A percentile compares a stretch with the other conserved stretches of the same genome.
Evolutionary conservation across 2,113 vertebrate genomes (phyloP).

Genomic region (Acrocephalus kingi): DNA sequence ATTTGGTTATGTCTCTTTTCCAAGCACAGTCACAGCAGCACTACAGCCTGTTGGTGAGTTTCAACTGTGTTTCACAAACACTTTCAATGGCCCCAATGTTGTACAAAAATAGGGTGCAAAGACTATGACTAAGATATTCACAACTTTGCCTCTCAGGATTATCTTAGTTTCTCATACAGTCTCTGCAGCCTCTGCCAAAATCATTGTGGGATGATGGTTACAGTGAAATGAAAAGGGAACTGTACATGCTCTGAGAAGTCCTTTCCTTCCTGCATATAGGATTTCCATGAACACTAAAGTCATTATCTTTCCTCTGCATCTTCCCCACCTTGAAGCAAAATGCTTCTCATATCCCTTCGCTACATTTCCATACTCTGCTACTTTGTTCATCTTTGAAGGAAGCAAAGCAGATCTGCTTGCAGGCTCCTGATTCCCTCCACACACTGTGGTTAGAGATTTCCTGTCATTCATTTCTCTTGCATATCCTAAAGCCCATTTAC

Average conservation of each 20-base stretch:
- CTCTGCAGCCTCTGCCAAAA: neutral
- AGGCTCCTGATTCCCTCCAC: neutral
- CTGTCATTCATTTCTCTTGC: neutral
- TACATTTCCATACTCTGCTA: neutral
- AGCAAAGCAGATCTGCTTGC: neutral
- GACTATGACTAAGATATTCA: neutral
- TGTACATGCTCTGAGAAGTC: neutral
- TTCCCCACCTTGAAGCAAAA: neutral
- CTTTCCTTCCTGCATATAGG: neutral
- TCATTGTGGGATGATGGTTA: neutral
- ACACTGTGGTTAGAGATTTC: neutral
- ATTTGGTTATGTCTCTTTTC: neutral
- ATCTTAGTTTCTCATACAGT: neutral
- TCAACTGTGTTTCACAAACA: neutral
- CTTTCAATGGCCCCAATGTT: neutral
- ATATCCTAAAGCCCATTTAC: neutral
- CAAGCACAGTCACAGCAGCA: fast-evolving
- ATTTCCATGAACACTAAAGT: neutral
- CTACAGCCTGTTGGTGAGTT: neutral
- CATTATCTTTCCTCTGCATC: neutral
- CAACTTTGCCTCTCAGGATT: neutral
- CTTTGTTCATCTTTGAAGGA: neutral
- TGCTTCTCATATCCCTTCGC: neutral
- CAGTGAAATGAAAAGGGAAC: neutral
- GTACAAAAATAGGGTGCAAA: neutral